Percentiles rank a stretch among this genome's conserved stretches.
Evolutionary conservation across 2,113 vertebrate species (phyloP).

Genomic region (Puntigrus tetrazona): DNA sequence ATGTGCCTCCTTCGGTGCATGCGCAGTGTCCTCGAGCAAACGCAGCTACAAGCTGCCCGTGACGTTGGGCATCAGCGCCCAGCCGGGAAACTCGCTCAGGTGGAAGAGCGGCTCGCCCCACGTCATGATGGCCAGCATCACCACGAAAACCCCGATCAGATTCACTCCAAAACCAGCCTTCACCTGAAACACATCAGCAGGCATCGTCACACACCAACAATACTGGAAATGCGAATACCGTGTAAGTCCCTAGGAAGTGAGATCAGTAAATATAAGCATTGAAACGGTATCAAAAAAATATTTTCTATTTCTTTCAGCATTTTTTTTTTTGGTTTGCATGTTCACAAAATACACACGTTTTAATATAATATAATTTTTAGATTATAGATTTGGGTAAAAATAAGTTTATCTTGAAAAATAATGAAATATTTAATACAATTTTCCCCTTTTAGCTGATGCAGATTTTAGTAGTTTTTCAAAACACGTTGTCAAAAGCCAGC

Average conservation of each 20-base stretch:
- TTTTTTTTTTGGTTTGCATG: too few species aligned
- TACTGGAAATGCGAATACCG: not conserved
- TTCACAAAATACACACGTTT: too few species aligned
- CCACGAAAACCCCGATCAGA: constrained; percentile 90
- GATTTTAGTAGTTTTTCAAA: not conserved
- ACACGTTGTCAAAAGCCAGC: not conserved
- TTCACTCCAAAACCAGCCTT: constrained; percentile 97
- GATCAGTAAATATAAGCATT: too few species aligned
- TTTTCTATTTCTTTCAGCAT: too few species aligned
- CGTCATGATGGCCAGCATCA: constrained; percentile 93
- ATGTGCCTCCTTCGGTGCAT: constrained; percentile 16
- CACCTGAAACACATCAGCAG: constrained; percentile 74
- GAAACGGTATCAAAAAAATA: too few species aligned
- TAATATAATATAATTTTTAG: not conserved
- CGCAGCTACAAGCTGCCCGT: constrained; percentile 76
- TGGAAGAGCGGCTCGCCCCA: constrained; percentile 94
- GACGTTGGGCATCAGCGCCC: constrained; percentile 82
- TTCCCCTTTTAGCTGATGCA: not conserved
- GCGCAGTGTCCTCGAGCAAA: constrained; percentile 32
- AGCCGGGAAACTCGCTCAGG: constrained; percentile 85
- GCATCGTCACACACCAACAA: not conserved
- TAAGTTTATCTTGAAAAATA: too few species aligned
- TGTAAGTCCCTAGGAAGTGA: not conserved
- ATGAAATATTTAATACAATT: not conserved
- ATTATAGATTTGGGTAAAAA: not conserved